Evolutionary conservation across 2,888 invertebrate genomes (phyloP).

Genomic region (Apodemia duryi): DNA sequence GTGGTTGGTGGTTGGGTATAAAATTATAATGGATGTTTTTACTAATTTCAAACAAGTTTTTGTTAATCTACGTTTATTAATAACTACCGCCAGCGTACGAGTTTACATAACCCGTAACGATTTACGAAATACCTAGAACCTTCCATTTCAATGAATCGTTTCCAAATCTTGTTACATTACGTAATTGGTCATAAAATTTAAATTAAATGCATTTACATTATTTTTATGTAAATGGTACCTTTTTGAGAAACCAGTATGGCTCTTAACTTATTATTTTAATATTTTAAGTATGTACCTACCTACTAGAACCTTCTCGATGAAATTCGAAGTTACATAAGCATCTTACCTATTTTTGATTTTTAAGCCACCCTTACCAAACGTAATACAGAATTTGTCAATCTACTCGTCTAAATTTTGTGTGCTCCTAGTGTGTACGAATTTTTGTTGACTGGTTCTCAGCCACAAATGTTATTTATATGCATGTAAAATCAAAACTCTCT

Average conservation of each 20-base stretch:
- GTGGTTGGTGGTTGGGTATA: too few species aligned
- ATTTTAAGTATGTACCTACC: background rate
- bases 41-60: background rate
- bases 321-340: background rate
- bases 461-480: too few species aligned
- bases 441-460: too few species aligned
- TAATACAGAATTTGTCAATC: too few species aligned
- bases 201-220: conserved; percentile 2
- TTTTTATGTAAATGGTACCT: conserved; percentile 5
- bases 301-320: background rate
- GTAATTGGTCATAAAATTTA: conserved; percentile 13
- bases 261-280: background rate
- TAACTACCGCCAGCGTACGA: background rate
- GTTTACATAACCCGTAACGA: conserved; percentile 4
- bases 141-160: conserved; percentile 8
- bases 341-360: background rate
- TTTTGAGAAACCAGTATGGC: conserved; percentile 2
- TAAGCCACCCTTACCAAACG: background rate
- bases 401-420: too few species aligned
- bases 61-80: background rate
- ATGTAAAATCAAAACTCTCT: too few species aligned
- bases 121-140: conserved; percentile 5
- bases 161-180: conserved; percentile 1
- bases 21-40: too few species aligned
- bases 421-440: too few species aligned